Percentiles rank a stretch among this genome's conserved stretches.
phyloP scores from a whole-genome alignment of 2,113 vertebrate species.

The Antennarius striatus region DNA sequence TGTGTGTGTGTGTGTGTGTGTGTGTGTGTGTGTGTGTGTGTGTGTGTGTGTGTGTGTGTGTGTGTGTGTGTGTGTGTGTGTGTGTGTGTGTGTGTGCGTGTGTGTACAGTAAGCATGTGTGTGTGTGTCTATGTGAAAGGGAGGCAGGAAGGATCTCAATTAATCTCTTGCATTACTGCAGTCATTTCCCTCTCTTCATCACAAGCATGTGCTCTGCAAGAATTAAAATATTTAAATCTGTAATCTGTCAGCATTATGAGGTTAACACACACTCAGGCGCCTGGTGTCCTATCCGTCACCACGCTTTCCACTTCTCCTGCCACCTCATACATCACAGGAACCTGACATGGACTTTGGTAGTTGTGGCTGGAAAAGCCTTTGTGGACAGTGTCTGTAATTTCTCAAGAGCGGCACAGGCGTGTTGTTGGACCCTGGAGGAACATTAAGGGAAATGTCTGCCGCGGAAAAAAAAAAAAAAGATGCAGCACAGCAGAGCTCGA shows the following conservation, averaged over 20 bases:
- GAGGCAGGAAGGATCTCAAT: constrained; percentile 53
- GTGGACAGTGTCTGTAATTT: constrained; percentile 65
- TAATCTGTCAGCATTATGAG: constrained; percentile 79
- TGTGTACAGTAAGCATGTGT: constrained; percentile 16
- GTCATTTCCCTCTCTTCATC: constrained; percentile 73
- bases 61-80: constrained; percentile 7
- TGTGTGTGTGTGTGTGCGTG: constrained; percentile 18
- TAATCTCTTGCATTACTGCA: constrained; percentile 76
- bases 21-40: constrained; percentile 28
- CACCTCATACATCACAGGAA: constrained; percentile 56
- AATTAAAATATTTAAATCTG: constrained; percentile 83
- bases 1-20: constrained; percentile 28
- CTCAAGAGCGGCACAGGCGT: constrained; percentile 60
- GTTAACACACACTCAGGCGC: constrained; percentile 65
- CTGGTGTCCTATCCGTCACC: constrained; percentile 71
- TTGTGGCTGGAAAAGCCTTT: constrained; percentile 60
- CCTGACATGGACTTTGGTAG: constrained; percentile 69
- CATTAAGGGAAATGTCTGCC: constrained; percentile 51
- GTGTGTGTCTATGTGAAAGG: constrained; percentile 22
- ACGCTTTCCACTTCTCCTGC: constrained; percentile 60
- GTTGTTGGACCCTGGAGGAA: constrained; percentile 65
- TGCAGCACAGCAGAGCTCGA: constrained; percentile 39
- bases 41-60: not conserved
- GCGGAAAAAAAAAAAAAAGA: constrained; percentile 38
- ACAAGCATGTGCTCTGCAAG: constrained; percentile 68